A percentile compares a stretch with the other conserved stretches of the same genome.
These are phyloP conservation scores for Mythimna pallens DNA, from an alignment of 2,888 invertebrate genomes.

Conservation along the genomic window DNA sequence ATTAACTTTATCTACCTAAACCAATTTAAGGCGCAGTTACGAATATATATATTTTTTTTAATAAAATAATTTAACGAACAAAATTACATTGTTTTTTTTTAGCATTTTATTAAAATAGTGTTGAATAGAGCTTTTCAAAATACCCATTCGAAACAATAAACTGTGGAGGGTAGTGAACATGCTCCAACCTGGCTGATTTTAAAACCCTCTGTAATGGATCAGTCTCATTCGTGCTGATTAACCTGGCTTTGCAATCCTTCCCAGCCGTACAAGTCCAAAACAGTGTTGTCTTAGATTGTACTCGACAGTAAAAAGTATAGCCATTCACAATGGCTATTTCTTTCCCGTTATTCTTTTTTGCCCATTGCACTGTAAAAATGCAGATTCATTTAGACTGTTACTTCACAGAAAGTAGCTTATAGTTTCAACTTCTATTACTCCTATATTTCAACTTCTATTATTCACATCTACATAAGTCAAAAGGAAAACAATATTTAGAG, in stretches of 20 bases:
- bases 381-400: no score
- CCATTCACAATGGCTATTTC: slow-evolving; percentile 6
- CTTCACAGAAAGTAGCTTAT: no score
- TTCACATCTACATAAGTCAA: no score
- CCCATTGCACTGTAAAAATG: slow-evolving; percentile 14
- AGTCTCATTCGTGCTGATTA: not conserved
- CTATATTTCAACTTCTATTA: no score
- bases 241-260: not conserved
- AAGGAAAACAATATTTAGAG: no score
- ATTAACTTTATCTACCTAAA: no score
- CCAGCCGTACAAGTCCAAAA: not conserved
- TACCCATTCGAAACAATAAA: not conserved
- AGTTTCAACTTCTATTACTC: no score
- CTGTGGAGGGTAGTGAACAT: not conserved
- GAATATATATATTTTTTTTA: not conserved
- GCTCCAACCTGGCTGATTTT: not conserved
- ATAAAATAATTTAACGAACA: not conserved
- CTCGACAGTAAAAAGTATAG: slow-evolving; percentile 6
- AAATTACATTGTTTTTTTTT: not conserved
- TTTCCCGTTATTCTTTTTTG: not conserved
- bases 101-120: not conserved
- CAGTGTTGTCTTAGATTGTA: not conserved
- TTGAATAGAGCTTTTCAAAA: not conserved
- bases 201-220: not conserved
- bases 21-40: not conserved